Percentiles rank a stretch among this genome's conserved stretches.
Conservation (phyloP, 2,113 vertebrate genomes). For the pig (Sus scrofa) region T2T-Sscrofa CM000829.6:31176501-31177000, state of each 20-base stretch:
- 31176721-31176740: neutral
- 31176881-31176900: neutral
- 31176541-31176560: neutral
- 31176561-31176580: neutral
- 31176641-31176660: neutral
- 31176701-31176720: neutral
- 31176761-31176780: neutral
- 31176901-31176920: neutral
- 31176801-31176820: neutral
- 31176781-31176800: neutral
- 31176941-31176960: neutral
- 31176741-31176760: neutral
- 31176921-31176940: neutral
- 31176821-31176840: neutral
- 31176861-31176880: neutral
- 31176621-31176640: slow-evolving; percentile 7
- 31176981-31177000: neutral
- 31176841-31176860: neutral
- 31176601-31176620: neutral
- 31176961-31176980: neutral
- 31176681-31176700: neutral
- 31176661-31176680: neutral
- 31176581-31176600: neutral
- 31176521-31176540: neutral
- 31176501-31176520: neutral